A percentile compares a stretch with the other conserved stretches of the same genome.
These are phyloP conservation scores for Pediacus dermestoides DNA, from an alignment of 2,888 invertebrate genomes.

Conservation along the genomic window DNA sequence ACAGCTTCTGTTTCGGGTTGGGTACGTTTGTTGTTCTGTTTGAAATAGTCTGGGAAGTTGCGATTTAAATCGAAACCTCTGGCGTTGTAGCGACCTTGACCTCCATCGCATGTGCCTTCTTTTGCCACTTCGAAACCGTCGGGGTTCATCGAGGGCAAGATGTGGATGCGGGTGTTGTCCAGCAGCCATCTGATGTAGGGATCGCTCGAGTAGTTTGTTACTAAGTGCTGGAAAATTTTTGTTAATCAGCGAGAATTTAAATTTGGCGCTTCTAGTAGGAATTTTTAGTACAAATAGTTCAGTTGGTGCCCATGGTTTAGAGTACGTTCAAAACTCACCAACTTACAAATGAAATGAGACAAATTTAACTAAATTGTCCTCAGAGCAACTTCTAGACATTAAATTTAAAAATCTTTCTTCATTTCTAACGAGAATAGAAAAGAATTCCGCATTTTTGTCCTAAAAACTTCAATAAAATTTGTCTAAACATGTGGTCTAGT, in stretches of 20 bases:
- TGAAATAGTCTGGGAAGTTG: slow-evolving; percentile 95
- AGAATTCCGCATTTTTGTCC: no score
- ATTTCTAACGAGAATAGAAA: no score
- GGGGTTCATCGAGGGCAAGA: slow-evolving; percentile 98
- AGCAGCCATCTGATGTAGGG: slow-evolving; percentile 85
- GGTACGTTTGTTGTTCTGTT: slow-evolving; percentile 78
- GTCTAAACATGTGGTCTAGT: no score
- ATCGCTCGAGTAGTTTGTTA: slow-evolving; percentile 77
- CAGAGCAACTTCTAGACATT: no score
- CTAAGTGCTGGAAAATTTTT: slow-evolving; percentile 73
- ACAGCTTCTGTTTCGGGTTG: slow-evolving; percentile 95
- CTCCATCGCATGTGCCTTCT: slow-evolving; percentile 84
- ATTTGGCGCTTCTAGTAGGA: not conserved
- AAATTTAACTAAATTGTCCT: no score
- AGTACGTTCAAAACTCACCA: no score
- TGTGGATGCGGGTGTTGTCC: slow-evolving; percentile 93
- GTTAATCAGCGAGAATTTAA: no score
- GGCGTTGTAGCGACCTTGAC: slow-evolving; percentile 84
- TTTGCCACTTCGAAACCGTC: slow-evolving; percentile 93
- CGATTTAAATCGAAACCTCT: slow-evolving; percentile 89
- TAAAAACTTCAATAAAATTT: no score
- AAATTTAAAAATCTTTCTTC: no score
- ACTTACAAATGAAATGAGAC: no score
- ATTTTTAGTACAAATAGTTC: no score
- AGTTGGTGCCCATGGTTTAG: no score